phyloP scores from a whole-genome alignment of 2,797 vertebrate species.

The Eleutherodactylus coqui region DNA sequence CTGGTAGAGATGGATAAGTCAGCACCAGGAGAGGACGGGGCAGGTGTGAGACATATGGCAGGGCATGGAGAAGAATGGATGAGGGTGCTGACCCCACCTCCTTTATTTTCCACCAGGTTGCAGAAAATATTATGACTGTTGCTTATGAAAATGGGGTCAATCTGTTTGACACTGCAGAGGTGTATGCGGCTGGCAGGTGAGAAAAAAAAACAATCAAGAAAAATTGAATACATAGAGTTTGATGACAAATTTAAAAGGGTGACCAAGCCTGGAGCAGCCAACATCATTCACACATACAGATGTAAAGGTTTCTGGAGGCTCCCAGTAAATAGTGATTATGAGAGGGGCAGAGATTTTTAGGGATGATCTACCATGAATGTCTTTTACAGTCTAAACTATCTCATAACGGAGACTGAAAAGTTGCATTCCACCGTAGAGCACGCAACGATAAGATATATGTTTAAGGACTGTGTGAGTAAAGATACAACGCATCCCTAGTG shows the following conservation, averaged over 20 bases:
- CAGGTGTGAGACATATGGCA: neutral
- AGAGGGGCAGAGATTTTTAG: too few species aligned
- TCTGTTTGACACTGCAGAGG: slow-evolving; percentile 74
- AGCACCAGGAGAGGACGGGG: neutral
- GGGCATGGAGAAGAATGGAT: neutral
- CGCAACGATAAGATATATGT: too few species aligned
- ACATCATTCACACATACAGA: too few species aligned
- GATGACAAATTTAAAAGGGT: neutral
- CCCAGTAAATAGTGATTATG: too few species aligned
- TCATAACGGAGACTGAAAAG: too few species aligned
- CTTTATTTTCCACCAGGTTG: slow-evolving; percentile 65
- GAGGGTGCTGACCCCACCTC: neutral
- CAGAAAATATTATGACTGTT: slow-evolving; percentile 73
- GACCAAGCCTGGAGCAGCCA: neutral
- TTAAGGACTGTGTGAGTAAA: too few species aligned
- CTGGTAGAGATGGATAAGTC: slow-evolving; percentile 8
- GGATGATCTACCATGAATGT: too few species aligned
- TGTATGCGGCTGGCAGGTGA: slow-evolving; percentile 75
- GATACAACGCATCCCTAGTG: too few species aligned
- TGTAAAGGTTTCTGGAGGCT: neutral
- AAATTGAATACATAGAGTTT: neutral
- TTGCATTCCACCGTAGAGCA: too few species aligned
- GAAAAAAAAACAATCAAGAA: neutral
- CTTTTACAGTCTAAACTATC: too few species aligned
- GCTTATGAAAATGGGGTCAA: slow-evolving; percentile 75